Conservation (phyloP, 2,888 invertebrate species). For the Autographa pulchrina region DNA sequence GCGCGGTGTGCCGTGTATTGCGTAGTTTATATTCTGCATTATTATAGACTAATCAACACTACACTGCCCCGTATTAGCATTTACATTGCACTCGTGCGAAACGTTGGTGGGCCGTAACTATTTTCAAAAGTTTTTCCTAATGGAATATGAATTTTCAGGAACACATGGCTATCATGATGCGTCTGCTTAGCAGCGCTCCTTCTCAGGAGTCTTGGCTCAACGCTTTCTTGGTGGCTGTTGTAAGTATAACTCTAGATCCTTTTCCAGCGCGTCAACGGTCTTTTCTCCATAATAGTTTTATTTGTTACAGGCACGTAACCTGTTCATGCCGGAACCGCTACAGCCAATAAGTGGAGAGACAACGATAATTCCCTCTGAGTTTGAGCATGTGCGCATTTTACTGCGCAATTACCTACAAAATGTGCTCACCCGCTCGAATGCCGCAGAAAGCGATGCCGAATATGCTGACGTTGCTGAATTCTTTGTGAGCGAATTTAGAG, state of each 20-base stretch:
- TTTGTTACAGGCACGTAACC: conserved; percentile 68
- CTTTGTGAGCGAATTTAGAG: conserved; percentile 61
- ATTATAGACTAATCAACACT: too few species aligned
- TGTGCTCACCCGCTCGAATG: conserved; percentile 59
- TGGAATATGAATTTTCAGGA: conserved; percentile 58
- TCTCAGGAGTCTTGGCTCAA: conserved; percentile 64
- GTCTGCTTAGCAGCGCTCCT: conserved; percentile 62
- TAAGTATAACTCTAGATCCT: conserved; percentile 60
- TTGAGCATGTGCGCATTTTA: conserved; percentile 63
- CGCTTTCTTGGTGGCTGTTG: conserved; percentile 69
- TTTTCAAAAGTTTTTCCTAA: too few species aligned
- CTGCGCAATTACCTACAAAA: conserved; percentile 70
- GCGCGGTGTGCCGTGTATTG: too few species aligned
- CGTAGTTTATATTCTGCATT: too few species aligned
- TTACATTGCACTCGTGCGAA: too few species aligned
- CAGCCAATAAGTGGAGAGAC: conserved; percentile 58
- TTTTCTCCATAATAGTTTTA: neutral
- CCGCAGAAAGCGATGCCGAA: conserved; percentile 46
- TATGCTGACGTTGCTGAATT: conserved; percentile 63
- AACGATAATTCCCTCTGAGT: conserved; percentile 68
- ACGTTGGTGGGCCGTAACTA: too few species aligned
- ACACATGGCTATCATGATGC: conserved; percentile 64
- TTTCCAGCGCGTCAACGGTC: neutral
- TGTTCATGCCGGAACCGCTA: conserved; percentile 65
- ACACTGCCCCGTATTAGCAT: too few species aligned